Evolutionary conservation across 92 coral and sea anemone genomes (phyloP).

Genomic region (Umimayanthus chanpuru): DNA sequence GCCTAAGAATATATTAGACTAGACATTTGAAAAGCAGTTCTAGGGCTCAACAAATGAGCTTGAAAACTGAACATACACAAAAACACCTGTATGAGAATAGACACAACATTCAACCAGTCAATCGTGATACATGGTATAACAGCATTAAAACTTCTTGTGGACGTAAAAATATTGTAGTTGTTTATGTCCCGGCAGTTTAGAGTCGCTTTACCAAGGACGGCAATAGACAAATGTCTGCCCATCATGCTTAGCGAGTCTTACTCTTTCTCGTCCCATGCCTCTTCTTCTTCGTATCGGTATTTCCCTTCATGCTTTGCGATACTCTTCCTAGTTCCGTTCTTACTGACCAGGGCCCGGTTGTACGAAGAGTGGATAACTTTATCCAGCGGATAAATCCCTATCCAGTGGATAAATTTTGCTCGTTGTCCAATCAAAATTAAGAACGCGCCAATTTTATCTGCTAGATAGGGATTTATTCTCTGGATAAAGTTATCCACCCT

Average conservation of each 20-base stretch:
- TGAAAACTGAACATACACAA: neutral
- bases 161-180: neutral
- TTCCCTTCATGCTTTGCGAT: neutral
- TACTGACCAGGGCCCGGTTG: too few species aligned
- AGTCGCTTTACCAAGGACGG: neutral
- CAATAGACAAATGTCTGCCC: neutral
- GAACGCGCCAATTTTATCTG: too few species aligned
- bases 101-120: neutral
- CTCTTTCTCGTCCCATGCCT: too few species aligned
- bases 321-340: neutral
- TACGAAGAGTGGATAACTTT: too few species aligned
- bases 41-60: neutral
- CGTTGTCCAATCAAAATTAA: too few species aligned
- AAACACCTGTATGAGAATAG: neutral
- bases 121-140: neutral
- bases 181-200: neutral
- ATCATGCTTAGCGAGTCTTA: neutral
- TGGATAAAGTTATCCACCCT: too few species aligned
- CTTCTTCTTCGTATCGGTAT: too few species aligned
- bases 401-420: too few species aligned
- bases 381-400: too few species aligned
- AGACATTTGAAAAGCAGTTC: neutral
- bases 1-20: neutral
- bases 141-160: neutral
- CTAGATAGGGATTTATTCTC: too few species aligned